Base-by-base conservation (phyloP, 2,113 vertebrate genomes). In the Prionailurus viverrinus region DNA sequence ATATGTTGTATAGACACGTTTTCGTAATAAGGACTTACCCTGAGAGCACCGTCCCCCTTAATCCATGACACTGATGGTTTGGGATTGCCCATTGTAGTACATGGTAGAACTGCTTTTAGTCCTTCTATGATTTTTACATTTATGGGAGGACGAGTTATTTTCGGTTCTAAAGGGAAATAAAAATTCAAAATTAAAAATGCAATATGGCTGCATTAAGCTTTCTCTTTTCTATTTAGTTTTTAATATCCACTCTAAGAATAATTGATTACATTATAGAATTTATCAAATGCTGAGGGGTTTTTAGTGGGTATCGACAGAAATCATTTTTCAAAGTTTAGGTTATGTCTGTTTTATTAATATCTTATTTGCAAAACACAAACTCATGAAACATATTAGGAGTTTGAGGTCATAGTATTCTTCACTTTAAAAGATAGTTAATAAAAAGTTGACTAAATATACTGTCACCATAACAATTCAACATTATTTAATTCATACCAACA, bases 1-100 rank as follows among this genome's bases (percentile, higher is more conserved):
- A 76, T 48, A 51, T 5, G 33, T 86, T 27, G 21, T 48, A 27
- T 21, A 21, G 8, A 36, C 6, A 23, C 36, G 8, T 73, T 80
- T 96, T 76, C 1, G 91, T 51, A 58, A 69, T 25, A 8, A 3
- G 66, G 86, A 97, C 98, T 99, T 98, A 99, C 99, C 99, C 99
- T 99, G 93, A 99, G 98, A 48, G 99, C 96, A 94, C 98, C 98
- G 87, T 99, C 99, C 90, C 99, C 99, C 98, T 99, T 99, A 51
- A 99, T 99, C 99, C 99, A 99, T 3, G 99, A 99, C 95, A 99
- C 99, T 10, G 99, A 99, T 15, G 99, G 99, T 97, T 99, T 99
- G 84, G 99, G 99, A 97, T 99, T 99, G 19, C 99, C 99, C 97
- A 99, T 98, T 5, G 99, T 99, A 79, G 99, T 99, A 68, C 99